Evolutionary conservation across 92 coral and sea anemone genomes (phyloP).

Genomic region (Umimayanthus chanpuru): DNA sequence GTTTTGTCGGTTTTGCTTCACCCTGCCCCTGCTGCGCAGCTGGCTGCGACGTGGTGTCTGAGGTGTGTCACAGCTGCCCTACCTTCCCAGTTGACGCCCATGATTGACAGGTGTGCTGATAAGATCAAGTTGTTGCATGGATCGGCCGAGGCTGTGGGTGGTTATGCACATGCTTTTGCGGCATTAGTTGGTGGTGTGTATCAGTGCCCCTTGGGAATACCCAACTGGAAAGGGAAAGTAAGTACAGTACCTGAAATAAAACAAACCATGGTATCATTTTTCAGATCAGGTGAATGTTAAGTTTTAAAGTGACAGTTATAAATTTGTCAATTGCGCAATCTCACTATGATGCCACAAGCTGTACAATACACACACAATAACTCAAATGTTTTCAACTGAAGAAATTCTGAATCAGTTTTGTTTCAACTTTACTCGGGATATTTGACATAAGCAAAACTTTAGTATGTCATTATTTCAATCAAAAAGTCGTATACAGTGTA

Average conservation of each 20-base stretch:
- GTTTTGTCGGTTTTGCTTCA: constrained; percentile 88
- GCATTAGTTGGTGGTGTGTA: constrained; percentile 96
- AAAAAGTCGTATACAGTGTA: too few relatives aligned
- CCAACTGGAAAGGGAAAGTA: constrained; percentile 97
- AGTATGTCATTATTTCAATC: too few relatives aligned
- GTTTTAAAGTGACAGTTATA: too few relatives aligned
- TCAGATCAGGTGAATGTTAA: not conserved
- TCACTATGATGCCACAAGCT: too few relatives aligned
- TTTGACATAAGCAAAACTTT: too few relatives aligned
- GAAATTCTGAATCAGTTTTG: too few relatives aligned
- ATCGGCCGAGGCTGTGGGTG: constrained; percentile 95
- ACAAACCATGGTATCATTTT: not conserved
- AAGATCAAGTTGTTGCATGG: constrained; percentile 81
- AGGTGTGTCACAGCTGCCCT: constrained; percentile 88
- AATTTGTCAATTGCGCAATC: not conserved
- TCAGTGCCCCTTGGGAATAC: constrained; percentile 93
- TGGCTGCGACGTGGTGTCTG: constrained; percentile 94
- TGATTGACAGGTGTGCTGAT: constrained; percentile 92
- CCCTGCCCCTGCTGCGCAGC: constrained; percentile 99
- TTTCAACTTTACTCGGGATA: too few relatives aligned
- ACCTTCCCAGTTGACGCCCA: constrained; percentile 90
- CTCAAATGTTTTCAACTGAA: too few relatives aligned
- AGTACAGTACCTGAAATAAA: not conserved
- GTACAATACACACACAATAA: too few relatives aligned
- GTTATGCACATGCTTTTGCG: constrained; percentile 91